phyloP scores from a whole-genome alignment of 1,140 invertebrate genomes.

The Micrasema minimum region DNA sequence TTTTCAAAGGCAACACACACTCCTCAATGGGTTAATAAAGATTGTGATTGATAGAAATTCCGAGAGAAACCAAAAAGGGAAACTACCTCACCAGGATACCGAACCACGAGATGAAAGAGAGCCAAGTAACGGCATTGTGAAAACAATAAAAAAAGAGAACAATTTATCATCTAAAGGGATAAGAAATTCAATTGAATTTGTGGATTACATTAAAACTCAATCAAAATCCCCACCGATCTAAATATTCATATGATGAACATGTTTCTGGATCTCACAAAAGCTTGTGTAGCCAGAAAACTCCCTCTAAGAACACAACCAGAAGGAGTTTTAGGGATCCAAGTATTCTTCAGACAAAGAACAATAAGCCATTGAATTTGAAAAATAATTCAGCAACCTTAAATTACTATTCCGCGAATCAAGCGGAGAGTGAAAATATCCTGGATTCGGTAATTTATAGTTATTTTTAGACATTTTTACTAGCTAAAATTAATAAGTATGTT shows the following conservation, averaged over 20 bases:
- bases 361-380: conserved; percentile 6
- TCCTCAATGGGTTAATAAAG: conserved; percentile 43
- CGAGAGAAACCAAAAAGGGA: not conserved
- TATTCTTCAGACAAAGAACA: not conserved
- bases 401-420: conserved; percentile 28
- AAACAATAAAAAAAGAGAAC: conserved; percentile 23
- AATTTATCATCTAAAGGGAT: conserved; percentile 22
- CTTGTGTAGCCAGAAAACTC: too few species aligned
- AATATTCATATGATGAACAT: not conserved
- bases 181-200: conserved; percentile 24
- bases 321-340: not conserved
- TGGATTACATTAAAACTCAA: conserved; percentile 22
- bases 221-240: not conserved
- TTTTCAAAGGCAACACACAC: conserved; percentile 45
- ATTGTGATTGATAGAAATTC: conserved; percentile 10
- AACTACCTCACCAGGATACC: not conserved
- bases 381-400: not conserved
- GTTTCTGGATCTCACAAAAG: too few species aligned
- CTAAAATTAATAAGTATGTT: too few species aligned
- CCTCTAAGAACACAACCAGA: not conserved
- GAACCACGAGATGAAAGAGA: conserved; percentile 4
- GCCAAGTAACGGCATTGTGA: not conserved
- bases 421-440: conserved; percentile 30
- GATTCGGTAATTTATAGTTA: conserved; percentile 21
- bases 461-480: not conserved